A percentile compares a stretch with the other conserved stretches of the same genome.
These are phyloP conservation scores for Gymnoscopelus microlampas DNA, from an alignment of 2,797 vertebrate species.

Conservation along the genomic window DNA sequence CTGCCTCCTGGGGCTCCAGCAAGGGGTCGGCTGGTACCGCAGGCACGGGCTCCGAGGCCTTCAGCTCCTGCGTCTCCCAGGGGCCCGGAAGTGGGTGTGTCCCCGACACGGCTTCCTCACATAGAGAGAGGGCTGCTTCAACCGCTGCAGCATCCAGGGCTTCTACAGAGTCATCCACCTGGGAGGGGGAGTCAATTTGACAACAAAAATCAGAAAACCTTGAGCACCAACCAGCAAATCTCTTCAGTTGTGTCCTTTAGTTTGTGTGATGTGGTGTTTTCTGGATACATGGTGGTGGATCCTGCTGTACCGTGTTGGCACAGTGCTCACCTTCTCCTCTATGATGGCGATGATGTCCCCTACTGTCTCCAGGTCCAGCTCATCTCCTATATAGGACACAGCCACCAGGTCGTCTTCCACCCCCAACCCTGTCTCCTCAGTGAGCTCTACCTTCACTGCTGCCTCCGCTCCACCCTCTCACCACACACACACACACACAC, in stretches of 20 bases:
- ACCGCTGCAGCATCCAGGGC: conserved; percentile 95
- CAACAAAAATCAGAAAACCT: too few relatives aligned
- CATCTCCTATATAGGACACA: conserved; percentile 88
- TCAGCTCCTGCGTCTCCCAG: conserved; percentile 88
- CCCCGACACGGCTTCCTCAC: conserved; percentile 91
- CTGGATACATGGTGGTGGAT: too few relatives aligned
- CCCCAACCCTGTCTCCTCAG: conserved; percentile 69
- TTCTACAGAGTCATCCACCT: conserved; percentile 96
- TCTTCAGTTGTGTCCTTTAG: too few relatives aligned
- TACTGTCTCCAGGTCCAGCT: conserved; percentile 94
- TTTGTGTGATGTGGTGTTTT: too few relatives aligned
- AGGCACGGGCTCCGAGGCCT: conserved; percentile 63
- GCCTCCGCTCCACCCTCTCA: conserved; percentile 66
- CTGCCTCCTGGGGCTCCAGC: conserved; percentile 45
- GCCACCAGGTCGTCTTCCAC: conserved; percentile 82
- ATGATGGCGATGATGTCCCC: conserved; percentile 98
- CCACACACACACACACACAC: conserved; percentile 20
- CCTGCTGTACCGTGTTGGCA: neutral
- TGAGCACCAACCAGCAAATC: too few relatives aligned
- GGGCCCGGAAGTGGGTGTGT: conserved; percentile 91
- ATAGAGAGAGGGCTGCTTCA: conserved; percentile 95
- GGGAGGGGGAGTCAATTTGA: neutral
- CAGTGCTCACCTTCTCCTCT: conserved; percentile 89
- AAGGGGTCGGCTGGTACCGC: conserved; percentile 35
- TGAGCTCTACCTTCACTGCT: conserved; percentile 68